Evolutionary conservation across 2,113 vertebrate species (phyloP), one percentile per base, ranked within the genome.

Genomic region (Rhinoptilus africanus): DNA sequence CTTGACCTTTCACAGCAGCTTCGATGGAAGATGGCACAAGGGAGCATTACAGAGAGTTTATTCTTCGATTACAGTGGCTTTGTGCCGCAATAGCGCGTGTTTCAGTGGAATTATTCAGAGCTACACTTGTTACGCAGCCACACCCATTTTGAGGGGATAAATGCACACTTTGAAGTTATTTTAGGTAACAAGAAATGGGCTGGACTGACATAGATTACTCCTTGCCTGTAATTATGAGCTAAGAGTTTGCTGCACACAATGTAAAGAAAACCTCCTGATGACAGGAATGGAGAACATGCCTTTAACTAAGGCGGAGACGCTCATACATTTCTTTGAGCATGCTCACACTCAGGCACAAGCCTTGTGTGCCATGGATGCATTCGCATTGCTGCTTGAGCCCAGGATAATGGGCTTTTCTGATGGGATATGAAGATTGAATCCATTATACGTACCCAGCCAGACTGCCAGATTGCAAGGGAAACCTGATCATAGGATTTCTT

Each of bases 171-270:
- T 35, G 18, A 43, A 87, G 88, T 32, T 93, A 95, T 93, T 94
- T 95, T 85, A 84, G 89, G 82, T 35, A 71, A 60, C 43, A 60
- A 95, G 69, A 89, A 95, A 63, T 43, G 56, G 48, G 34, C 88
- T 74, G 37, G 47, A 7, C 53, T 77, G 88, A 85, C 84, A 75
- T 60, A 96, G 87, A 96, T 91, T 92, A 32, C 78, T 80, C 28
- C 69, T 78, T 41, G 47, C 47, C 74, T 95, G 77, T 91, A 93
- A 95, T 96, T 95, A 92, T 4, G 37, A 94, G 85, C 77, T 80
- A 24, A 34, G 67, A 76, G 60, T 57, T 72, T 89, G 88, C 91
- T 62, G 56, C 78, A 34, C 14, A 24, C 60, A 59, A 83, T 66
- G 87, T 91, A 89, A 83, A 91, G 89, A 41, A 83, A 95, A 68